These are phyloP conservation scores for Sphaerolaimus hirsutus DNA, from an alignment of 2,888 invertebrate species.

Conservation along the genomic window DNA sequence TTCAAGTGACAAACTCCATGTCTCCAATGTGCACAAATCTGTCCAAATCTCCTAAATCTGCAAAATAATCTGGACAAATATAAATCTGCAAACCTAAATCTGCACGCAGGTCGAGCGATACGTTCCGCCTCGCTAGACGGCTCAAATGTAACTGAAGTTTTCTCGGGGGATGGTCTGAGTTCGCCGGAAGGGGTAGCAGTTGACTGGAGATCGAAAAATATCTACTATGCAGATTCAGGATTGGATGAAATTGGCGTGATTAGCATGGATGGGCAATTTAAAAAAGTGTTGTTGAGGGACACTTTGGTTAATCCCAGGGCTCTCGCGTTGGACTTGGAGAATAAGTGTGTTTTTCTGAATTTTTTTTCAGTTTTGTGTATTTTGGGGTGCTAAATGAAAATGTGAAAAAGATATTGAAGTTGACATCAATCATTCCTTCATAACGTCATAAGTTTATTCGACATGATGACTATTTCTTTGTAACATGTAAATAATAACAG, in stretches of 20 bases:
- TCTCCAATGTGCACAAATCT: too few relatives aligned
- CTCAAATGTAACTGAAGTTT: slow-evolving; percentile 13
- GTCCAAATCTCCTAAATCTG: background rate
- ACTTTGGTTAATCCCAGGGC: slow-evolving; percentile 71
- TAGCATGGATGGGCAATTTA: slow-evolving; percentile 42
- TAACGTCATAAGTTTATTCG: too few relatives aligned
- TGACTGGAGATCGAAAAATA: slow-evolving; percentile 69
- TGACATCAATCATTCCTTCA: too few relatives aligned
- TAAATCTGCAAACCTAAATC: background rate
- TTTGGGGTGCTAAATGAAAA: too few relatives aligned
- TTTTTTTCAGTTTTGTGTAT: too few relatives aligned
- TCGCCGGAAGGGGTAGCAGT: slow-evolving; percentile 79
- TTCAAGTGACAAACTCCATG: too few relatives aligned
- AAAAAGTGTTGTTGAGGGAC: slow-evolving; percentile 48
- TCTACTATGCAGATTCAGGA: slow-evolving; percentile 81
- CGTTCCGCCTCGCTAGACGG: slow-evolving; percentile 19
- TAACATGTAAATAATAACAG: too few relatives aligned
- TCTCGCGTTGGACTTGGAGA: slow-evolving; percentile 61
- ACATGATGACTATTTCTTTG: too few relatives aligned
- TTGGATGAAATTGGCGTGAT: slow-evolving; percentile 50
- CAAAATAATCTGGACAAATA: background rate
- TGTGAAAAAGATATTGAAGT: too few relatives aligned
- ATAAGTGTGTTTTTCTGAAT: slow-evolving; percentile 7
- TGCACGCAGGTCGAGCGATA: slow-evolving; percentile 15
- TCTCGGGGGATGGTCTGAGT: slow-evolving; percentile 32